These are phyloP conservation scores for Notocelia uddmanniana DNA, from an alignment of 2,888 invertebrate genomes.

Conservation along the genomic window DNA sequence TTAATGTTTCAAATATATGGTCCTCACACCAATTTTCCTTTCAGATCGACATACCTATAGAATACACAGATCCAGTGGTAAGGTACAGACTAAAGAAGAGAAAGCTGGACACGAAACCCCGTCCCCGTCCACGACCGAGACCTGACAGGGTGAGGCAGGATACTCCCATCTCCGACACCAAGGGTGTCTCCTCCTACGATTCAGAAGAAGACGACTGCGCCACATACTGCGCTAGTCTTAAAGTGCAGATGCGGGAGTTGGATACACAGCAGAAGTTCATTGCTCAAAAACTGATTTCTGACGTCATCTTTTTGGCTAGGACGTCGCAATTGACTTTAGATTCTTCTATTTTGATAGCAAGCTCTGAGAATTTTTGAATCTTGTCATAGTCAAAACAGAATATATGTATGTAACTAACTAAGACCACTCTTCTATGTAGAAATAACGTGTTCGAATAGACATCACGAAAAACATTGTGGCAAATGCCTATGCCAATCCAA, in stretches of 20 bases:
- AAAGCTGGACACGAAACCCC: slow-evolving; percentile 13
- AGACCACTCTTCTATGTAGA: too few species aligned
- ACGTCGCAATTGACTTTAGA: slow-evolving; percentile 44
- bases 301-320: slow-evolving; percentile 45
- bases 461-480: too few species aligned
- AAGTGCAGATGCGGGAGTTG: slow-evolving; percentile 41
- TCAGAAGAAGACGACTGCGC: slow-evolving; percentile 40
- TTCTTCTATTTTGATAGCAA: slow-evolving; percentile 22
- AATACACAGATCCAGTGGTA: slow-evolving; percentile 15
- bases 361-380: background rate
- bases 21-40: slow-evolving; percentile 1
- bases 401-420: too few species aligned
- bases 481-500: too few species aligned
- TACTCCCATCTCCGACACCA: background rate
- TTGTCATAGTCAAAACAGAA: background rate
- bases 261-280: slow-evolving; percentile 45
- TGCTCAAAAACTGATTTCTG: slow-evolving; percentile 46
- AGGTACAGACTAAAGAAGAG: slow-evolving; percentile 30
- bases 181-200: slow-evolving; percentile 4
- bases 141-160: background rate
- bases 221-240: slow-evolving; percentile 40
- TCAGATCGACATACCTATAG: slow-evolving; percentile 39
- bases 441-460: too few species aligned
- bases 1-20: too few species aligned
- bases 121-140: background rate